Base-by-base conservation (phyloP, 2,888 invertebrate genomes). In the Fragum fragum region DNA sequence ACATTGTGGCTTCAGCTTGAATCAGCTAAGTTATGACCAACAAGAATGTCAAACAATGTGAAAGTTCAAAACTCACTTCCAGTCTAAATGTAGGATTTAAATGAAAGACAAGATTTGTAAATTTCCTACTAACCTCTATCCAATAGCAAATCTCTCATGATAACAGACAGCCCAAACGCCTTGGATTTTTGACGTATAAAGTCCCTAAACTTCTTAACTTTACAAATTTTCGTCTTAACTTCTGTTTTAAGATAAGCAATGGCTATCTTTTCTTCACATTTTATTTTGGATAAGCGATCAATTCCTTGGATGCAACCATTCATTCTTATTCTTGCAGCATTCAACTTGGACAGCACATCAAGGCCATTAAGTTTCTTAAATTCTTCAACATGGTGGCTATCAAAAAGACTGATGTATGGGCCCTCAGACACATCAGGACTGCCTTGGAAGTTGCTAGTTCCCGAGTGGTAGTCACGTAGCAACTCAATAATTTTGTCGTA, bases 51-150 rank as follows among this genome's bases (percentile, higher is more conserved):
- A n/a, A n/a, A n/a, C n/a, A n/a, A n/a, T n/a, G n/a, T n/a, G n/a
- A n/a, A n/a, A n/a, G n/a, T n/a, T n/a, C n/a, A n/a, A n/a, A n/a
- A n/a, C n/a, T n/a, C n/a, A n/a, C n/a, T n/a, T n/a, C n/a, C n/a
- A n/a, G n/a, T n/a, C n/a, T n/a, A n/a, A n/a, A n/a, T n/a, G n/a
- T n/a, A n/a, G n/a, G n/a, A n/a, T n/a, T n/a, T n/a, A n/a, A n/a
- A n/a, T n/a, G n/a, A n/a, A n/a, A n/a, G n/a, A n/a, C n/a, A n/a
- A n/a, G n/a, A n/a, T n/a, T n/a, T n/a, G n/a, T n/a, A n/a, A n/a
- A n/a, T n/a, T n/a, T n/a, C n/a, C n/a, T n/a, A 53, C 53, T 14
- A n/a, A 57, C 57, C 28, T 57, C 57, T 57, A 26, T 57, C 57
- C 21, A 3, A 18, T 28, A 57, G 3, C 21, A 6, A 11, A 7